phyloP scores from a whole-genome alignment of 2,888 invertebrate genomes.

The Patella caerulea region DNA sequence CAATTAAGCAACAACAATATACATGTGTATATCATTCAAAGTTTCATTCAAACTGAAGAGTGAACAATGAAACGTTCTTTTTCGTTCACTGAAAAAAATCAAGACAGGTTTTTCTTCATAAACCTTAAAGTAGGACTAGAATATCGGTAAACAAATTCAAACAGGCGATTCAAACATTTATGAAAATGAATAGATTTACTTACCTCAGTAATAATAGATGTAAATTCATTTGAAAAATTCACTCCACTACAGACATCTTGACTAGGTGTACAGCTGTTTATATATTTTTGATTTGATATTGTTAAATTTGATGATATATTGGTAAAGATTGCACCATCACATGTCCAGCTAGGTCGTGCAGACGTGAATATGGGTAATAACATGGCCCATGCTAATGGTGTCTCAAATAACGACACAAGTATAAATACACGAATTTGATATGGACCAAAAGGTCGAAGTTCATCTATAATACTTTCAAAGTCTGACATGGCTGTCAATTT shows the following conservation, averaged over 20 bases:
- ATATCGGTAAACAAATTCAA: too few relatives aligned
- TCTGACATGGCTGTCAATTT: constrained; percentile 45
- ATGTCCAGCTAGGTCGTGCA: constrained; percentile 54
- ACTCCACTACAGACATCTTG: constrained; percentile 40
- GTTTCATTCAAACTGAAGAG: too few relatives aligned
- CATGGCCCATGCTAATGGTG: constrained; percentile 68
- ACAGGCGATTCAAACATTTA: too few relatives aligned
- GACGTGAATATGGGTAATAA: constrained; percentile 63
- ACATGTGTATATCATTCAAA: too few relatives aligned
- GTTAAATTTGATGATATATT: neutral
- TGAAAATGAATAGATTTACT: constrained; percentile 13
- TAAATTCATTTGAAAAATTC: constrained; percentile 47
- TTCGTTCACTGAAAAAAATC: too few relatives aligned
- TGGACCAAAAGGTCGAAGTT: constrained; percentile 64
- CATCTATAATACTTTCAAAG: constrained; percentile 61
- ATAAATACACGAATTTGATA: constrained; percentile 65
- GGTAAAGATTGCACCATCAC: constrained; percentile 36
- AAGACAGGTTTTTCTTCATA: too few relatives aligned
- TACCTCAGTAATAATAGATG: constrained; percentile 65
- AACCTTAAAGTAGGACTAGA: too few relatives aligned
- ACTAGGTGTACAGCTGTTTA: constrained; percentile 30
- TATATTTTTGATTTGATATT: neutral
- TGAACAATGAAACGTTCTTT: too few relatives aligned
- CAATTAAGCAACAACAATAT: too few relatives aligned
- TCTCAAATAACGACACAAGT: constrained; percentile 66